Evolutionary conservation across 1,140 invertebrate species (phyloP), one percentile per base, ranked within the genome.

Genomic region (Ruditapes philippinarum): DNA sequence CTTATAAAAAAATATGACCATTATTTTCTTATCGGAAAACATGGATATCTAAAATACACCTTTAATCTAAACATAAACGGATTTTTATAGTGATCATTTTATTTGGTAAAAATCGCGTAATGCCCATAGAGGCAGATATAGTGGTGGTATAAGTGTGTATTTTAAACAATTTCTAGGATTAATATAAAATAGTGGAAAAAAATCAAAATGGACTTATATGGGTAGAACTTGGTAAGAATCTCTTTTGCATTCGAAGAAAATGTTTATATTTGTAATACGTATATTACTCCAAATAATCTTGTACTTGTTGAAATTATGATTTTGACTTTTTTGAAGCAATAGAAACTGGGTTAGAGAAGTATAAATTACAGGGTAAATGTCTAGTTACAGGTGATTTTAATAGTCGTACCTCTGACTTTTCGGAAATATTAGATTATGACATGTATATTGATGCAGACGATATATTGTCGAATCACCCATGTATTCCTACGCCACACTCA

Each of bases 241-340:
- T 78, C n/a, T 12, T 78, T 78, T 78, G 28, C 45, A 49, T 78
- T 49, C 25, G 11, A 49, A 4, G 40, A 28, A 28, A 25, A 78
- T 49, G 36, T 78, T 49, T 78, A 78, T 78, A 22, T 78, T 49
- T 78, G 74, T 78, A 51, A 33, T 49, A 51, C 22, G 7, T 78
- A 78, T 51, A 78, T 78, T 78, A 4, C 36, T n/a, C 74, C 74
- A 19, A 9, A 25, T 49, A n/a, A 11, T 31, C 51, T 36, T 5
- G 40, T 19, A 4, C 33, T 73, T 4, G n/a, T 73, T 22, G 28
- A 78, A 12, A 40, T n/a, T 14, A 54, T 78, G 28, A 78, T 78
- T 51, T 78, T 78, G 74, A 78, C 28, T 51, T 78, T 25, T 78
- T 51, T 78, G 74, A 78, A n/a, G 3, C 5, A 51, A 22, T 78